Evolutionary conservation across 2,113 vertebrate genomes (phyloP), one percentile per base, ranked within the genome.

Genomic region (Hirundichthys speculiger): DNA sequence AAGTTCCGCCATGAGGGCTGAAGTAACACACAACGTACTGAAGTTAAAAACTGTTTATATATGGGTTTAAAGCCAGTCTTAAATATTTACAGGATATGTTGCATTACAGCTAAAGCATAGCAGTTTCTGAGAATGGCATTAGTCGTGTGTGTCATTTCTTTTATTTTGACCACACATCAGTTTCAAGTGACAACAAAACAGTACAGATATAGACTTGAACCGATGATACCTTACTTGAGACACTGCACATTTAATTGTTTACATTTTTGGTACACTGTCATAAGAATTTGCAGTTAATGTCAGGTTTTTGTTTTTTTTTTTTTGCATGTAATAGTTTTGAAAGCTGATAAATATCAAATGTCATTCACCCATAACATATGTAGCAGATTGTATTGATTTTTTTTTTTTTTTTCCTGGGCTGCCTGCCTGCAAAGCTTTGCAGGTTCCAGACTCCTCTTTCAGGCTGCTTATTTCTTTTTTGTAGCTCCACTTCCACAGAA

Each of bases 1-100:
- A 47, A 50, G 38, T 67, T 59, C 15, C 54, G 15, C 57, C 59
- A 21, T 27, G 41, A 57, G 30, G 27, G 18, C 55, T 50, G 42
- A 67, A 12, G 41, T 57, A 34, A 56, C 7, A 30, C 12, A 21
- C 59, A 47, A 30, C 58, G 25, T 24, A 20, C 65, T 53, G 27
- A 47, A 22, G 18, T 52, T 75, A 50, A 21, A 54, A 64, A 27
- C 22, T 67, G 51, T 5, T 13, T 58, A 73, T 75, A 45, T 41
- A 2, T 43, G 22, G 15, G 64, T 64, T 19, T 19, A 45, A 45
- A 66, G 60, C 15, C 19, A 45, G 8, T 60, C 45, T 45, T 62
- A 71, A 50, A 65, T 10, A 39, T 63, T 39, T 51, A 14, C 13
- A 14, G 46, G 41, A 11, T 22, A 3, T 59, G 27, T 58, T 54